Base-by-base conservation (phyloP, 1,140 invertebrate genomes). In the Mamestra configurata region DNA sequence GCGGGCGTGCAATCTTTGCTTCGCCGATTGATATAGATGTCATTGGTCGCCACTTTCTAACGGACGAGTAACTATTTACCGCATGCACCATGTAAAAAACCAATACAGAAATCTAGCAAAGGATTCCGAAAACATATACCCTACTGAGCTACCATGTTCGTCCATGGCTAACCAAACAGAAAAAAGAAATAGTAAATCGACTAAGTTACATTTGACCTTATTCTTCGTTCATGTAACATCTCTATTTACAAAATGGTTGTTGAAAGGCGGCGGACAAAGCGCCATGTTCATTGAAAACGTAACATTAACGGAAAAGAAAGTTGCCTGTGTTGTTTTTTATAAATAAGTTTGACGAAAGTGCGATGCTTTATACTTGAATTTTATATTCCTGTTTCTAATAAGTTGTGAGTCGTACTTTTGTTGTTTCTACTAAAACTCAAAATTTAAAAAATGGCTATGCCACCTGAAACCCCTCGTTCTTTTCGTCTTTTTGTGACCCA, bases 401-500 rank as follows among this genome's bases (percentile, higher is more conserved):
- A 89, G 87, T 89, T 89, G 90, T 90, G 85, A 89, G 72, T 84
- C 75, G 31, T 83, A 59, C 20, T 80, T 78, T 15, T 57, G 18
- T 71, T 46, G n/a, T 79, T 79, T 77, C 35, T 76, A 77, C 51
- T 79, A 49, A 59, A 46, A 37, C 27, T n/a, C 57, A 71, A 68
- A 18, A 31, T 68, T 57, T 64, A 46, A 66, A 83, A 82, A 70
- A 94, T 94, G 92, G 89, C 91, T 88, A 76, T 89, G 61, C 85
- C 88, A 77, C 75, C 79, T 73, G 91, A 93, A 86, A 77, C 77
- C 72, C 82, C 84, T 73, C 87, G 89, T 83, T 82, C 89, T 79
- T 93, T 95, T 91, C 87, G 85, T 35, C 88, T 96, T 49, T 95
- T 94, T 71, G 95, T 97, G 82, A 97, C 97, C 24, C 96, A 96